A percentile compares a stretch with the other conserved stretches of the same genome.
Evolutionary conservation across 2,113 vertebrate species (phyloP).

Genomic region (Cephalopterus ornatus): DNA sequence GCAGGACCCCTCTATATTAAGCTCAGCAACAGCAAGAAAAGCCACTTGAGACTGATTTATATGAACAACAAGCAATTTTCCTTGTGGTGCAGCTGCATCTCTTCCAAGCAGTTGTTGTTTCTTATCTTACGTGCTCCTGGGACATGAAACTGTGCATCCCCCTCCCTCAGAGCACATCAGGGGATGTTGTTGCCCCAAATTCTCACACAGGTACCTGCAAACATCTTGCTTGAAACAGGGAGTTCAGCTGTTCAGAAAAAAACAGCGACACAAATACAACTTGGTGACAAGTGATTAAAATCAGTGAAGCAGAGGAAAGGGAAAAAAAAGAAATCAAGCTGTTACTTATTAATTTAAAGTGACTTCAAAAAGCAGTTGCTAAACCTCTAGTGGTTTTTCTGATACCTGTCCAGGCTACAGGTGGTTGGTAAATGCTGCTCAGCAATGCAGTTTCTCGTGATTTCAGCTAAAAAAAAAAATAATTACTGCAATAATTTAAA

Average conservation of each 20-base stretch:
- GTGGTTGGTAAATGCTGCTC: background rate
- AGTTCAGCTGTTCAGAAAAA: background rate
- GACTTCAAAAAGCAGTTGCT: background rate
- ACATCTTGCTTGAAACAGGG: background rate
- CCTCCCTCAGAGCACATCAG: background rate
- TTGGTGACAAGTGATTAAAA: constrained; percentile 26
- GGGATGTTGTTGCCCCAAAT: background rate
- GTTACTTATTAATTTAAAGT: constrained; percentile 4
- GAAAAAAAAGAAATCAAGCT: background rate
- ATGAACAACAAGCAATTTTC: background rate
- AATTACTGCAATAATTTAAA: background rate
- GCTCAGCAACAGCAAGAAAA: background rate
- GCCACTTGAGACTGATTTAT: background rate
- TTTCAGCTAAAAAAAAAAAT: background rate
- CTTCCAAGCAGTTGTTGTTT: background rate
- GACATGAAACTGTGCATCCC: background rate
- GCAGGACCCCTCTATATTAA: background rate
- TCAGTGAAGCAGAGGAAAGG: background rate
- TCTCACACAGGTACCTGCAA: background rate
- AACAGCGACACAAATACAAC: background rate
- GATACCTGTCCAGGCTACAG: background rate
- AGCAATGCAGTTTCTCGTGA: background rate
- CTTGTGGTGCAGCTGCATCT: background rate
- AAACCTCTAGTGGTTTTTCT: background rate
- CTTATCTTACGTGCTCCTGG: background rate